Percentiles rank a stretch among this genome's conserved stretches.
phyloP scores from a whole-genome alignment of 37 sponge, comb jelly and placozoan species.

The Halisarca cf. caerulea region DNA sequence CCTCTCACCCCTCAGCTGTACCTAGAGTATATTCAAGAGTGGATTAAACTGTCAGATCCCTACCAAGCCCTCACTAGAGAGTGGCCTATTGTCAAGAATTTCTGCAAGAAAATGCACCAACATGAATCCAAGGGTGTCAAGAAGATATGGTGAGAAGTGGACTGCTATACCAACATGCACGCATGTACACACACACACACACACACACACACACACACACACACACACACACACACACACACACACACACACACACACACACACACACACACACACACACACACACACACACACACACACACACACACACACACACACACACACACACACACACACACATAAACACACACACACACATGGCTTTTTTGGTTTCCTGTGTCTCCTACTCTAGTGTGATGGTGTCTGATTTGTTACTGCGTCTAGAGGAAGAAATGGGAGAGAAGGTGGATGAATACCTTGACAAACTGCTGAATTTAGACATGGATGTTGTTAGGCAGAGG shows the following conservation, averaged over 20 bases:
- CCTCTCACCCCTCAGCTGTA: slow-evolving; percentile 36
- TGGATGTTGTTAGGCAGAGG: neutral
- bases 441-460: neutral
- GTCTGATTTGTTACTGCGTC: neutral
- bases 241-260: neutral
- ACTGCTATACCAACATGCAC: neutral
- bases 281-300: no score
- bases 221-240: neutral
- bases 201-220: slow-evolving; percentile 11
- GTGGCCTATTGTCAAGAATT: slow-evolving; percentile 66
- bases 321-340: no score
- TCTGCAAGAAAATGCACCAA: slow-evolving; percentile 58
- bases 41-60: slow-evolving; percentile 48
- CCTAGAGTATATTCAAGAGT: slow-evolving; percentile 61
- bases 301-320: no score
- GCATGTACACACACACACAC: neutral
- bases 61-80: slow-evolving; percentile 60
- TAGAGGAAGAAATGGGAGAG: neutral
- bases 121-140: slow-evolving; percentile 76
- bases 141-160: slow-evolving; percentile 74
- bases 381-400: neutral
- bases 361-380: neutral
- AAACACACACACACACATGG: no score
- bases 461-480: neutral
- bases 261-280: no score